Evolutionary conservation across 2,113 vertebrate species (phyloP), one percentile per base, ranked within the genome.

Genomic region (Misgurnus anguillicaudatus): DNA sequence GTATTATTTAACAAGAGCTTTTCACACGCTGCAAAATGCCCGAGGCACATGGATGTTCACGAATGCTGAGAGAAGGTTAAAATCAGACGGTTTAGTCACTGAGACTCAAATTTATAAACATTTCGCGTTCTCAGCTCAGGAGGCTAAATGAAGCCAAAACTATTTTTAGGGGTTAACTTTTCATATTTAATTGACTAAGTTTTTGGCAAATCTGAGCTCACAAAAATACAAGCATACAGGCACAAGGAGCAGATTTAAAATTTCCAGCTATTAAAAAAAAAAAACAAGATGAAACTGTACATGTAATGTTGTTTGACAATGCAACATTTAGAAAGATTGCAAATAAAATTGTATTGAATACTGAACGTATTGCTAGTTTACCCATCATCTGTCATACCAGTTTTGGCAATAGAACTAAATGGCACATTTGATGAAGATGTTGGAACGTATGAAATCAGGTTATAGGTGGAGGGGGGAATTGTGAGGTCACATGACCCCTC

Each of bases 341-440:
- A 31, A 31, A 31, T 31, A 31, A 31, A 31, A 31, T 31, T 31
- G 24, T 31, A 31, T 31, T 45, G 42, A 45, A 45, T 45, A 8
- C 10, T 7, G 42, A 45, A 9, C 2, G 42, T 45, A 6, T 8
- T 45, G 42, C 42, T 45, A 51, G 5, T 42, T 42, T 42, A 51
- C 13, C 16, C 48, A 51, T 51, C 4, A 16, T 51, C 13, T 3
- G 13, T 51, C 48, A 57, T 6, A 57, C 19, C 17, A 57, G n/a
- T 4, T 57, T 57, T 57, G 17, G 53, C 6, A 57, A 17, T 14
- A 0, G n/a, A 57, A 19, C 51, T 55, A 51, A 70, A 48, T 5
- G 5, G 5, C 14, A 2, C 84, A 89, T 90, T 92, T 90, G 90
- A 83, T 0, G 65, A 65, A 41, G 65, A 72, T 72, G 19, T 48